Evolutionary conservation across 2,888 invertebrate species (phyloP).

Genomic region (Hesperia comma): DNA sequence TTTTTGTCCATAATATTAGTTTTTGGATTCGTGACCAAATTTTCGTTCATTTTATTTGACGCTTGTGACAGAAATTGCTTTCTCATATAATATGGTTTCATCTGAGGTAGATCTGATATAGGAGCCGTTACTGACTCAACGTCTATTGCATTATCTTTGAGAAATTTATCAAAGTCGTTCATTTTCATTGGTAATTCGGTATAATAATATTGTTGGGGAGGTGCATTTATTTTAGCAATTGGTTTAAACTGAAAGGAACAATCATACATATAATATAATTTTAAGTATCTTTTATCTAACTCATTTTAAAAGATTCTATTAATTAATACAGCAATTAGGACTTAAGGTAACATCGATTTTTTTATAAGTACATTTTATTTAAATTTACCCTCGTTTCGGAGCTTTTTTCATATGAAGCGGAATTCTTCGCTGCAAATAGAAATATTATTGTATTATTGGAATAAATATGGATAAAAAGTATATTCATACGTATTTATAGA

Average conservation of each 20-base stretch:
- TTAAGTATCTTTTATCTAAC: not conserved
- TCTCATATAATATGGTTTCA: constrained; percentile 28
- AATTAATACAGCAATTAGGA: too few species aligned
- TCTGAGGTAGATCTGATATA: not conserved
- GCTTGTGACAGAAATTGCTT: constrained; percentile 25
- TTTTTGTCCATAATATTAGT: not conserved
- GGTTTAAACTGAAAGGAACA: constrained; percentile 45
- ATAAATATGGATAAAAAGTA: not conserved
- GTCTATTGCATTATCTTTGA: constrained; percentile 60
- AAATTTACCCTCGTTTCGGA: constrained; percentile 10
- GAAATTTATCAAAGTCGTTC: constrained; percentile 60
- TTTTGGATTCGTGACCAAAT: constrained; percentile 1
- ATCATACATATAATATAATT: not conserved
- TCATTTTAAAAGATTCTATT: too few species aligned
- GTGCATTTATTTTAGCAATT: constrained; percentile 49
- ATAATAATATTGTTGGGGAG: constrained; percentile 61
- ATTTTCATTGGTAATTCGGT: constrained; percentile 66
- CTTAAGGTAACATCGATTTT: too few species aligned
- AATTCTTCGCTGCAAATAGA: constrained; percentile 24
- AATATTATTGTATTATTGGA: too few species aligned
- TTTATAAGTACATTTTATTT: not conserved
- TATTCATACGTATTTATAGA: too few species aligned
- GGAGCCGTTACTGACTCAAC: constrained; percentile 60
- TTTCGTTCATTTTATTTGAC: not conserved
- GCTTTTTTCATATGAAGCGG: constrained; percentile 10